A percentile compares a stretch with the other conserved stretches of the same genome.
phyloP scores from a whole-genome alignment of 2,113 vertebrate genomes.

The Aphyosemion australe region DNA sequence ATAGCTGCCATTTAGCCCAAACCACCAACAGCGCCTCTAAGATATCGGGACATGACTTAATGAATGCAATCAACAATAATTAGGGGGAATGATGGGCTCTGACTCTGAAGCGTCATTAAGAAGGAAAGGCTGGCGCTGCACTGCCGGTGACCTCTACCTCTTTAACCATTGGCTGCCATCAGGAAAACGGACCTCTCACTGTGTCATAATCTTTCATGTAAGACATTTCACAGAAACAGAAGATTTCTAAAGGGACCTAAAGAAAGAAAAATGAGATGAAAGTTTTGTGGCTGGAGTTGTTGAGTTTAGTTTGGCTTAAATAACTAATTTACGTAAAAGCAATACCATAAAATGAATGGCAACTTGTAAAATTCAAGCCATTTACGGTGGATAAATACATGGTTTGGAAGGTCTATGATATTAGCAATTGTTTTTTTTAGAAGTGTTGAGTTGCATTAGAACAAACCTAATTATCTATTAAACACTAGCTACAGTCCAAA shows the following conservation, averaged over 20 bases:
- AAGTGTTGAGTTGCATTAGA: too few relatives aligned
- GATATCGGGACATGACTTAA: constrained; percentile 74
- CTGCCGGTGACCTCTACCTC: constrained; percentile 67
- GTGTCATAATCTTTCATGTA: constrained; percentile 58
- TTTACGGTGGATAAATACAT: too few relatives aligned
- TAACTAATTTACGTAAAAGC: not conserved
- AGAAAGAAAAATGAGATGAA: constrained; percentile 10
- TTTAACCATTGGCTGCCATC: constrained; percentile 62
- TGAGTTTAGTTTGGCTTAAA: not conserved
- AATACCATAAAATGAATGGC: too few relatives aligned
- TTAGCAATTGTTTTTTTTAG: too few relatives aligned
- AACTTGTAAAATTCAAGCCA: too few relatives aligned
- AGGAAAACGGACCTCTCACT: constrained; percentile 50
- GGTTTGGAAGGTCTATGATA: too few relatives aligned
- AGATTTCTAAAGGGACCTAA: constrained; percentile 25
- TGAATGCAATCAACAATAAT: constrained; percentile 82
- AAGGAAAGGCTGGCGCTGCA: constrained; percentile 58
- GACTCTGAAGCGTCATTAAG: constrained; percentile 74
- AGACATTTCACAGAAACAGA: constrained; percentile 39
- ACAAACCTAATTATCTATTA: too few relatives aligned
- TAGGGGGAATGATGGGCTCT: constrained; percentile 77
- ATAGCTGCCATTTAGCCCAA: constrained; percentile 65
- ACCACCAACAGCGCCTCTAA: constrained; percentile 63
- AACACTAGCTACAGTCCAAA: too few relatives aligned
- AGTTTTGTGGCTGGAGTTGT: constrained; percentile 5